phyloP scores from a whole-genome alignment of 2,888 invertebrate species.

The Stramonita haemastoma region DNA sequence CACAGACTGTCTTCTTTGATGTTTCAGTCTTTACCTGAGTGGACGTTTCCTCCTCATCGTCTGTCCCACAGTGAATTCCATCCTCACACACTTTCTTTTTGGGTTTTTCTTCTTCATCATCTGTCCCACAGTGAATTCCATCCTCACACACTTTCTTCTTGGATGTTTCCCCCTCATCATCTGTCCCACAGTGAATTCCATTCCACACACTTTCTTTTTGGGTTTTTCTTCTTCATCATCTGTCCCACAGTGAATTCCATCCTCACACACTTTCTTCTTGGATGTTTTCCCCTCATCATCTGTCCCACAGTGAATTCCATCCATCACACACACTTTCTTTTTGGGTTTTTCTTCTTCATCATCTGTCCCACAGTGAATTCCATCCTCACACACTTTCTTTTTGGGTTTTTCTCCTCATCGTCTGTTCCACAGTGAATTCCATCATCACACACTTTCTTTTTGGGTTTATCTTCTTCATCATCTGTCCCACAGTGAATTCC shows the following conservation, averaged over 20 bases:
- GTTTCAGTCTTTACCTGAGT: conserved; percentile 36
- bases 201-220: conserved; percentile 52
- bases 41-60: conserved; percentile 48
- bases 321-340: conserved; percentile 47
- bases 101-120: conserved; percentile 45
- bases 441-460: conserved; percentile 50
- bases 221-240: conserved; percentile 43
- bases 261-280: conserved; percentile 39
- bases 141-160: conserved; percentile 45
- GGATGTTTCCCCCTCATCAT: conserved; percentile 48
- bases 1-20: conserved; percentile 43
- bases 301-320: conserved; percentile 57
- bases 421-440: conserved; percentile 57
- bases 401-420: conserved; percentile 46
- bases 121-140: conserved; percentile 57
- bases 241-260: conserved; percentile 56
- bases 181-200: conserved; percentile 59
- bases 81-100: conserved; percentile 53
- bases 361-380: conserved; percentile 58
- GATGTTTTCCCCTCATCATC: conserved; percentile 45
- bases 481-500: conserved; percentile 54
- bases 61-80: conserved; percentile 60
- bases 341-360: conserved; percentile 47
- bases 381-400: conserved; percentile 51
- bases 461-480: conserved; percentile 40